phyloP scores from a whole-genome alignment of 2,797 vertebrate species.

The Malacoctenus gilli region DNA sequence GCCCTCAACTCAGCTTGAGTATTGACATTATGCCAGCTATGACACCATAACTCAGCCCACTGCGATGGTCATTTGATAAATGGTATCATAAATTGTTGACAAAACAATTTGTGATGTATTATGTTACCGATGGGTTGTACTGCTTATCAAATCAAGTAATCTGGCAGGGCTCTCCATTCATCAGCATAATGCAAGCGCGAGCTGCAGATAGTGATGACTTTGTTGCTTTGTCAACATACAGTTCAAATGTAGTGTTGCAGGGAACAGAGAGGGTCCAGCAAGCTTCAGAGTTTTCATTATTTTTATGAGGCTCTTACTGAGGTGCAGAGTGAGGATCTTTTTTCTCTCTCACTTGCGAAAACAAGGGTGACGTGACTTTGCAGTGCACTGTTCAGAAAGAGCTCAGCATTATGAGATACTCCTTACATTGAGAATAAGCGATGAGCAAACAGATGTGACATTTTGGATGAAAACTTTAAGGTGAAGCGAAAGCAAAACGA shows the following conservation, averaged over 20 bases:
- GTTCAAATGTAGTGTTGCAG: slow-evolving; percentile 63
- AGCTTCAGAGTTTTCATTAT: slow-evolving; percentile 51
- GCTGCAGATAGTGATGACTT: slow-evolving; percentile 77
- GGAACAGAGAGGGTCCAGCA: slow-evolving; percentile 48
- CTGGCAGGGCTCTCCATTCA: slow-evolving; percentile 82
- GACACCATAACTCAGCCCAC: slow-evolving; percentile 86
- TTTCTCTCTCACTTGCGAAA: slow-evolving; percentile 21
- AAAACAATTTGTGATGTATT: slow-evolving; percentile 90
- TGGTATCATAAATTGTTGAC: slow-evolving; percentile 88
- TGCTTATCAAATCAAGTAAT: slow-evolving; percentile 89
- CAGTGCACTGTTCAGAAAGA: slow-evolving; percentile 32
- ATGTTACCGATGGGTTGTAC: slow-evolving; percentile 85
- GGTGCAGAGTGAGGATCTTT: slow-evolving; percentile 32
- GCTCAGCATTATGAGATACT: slow-evolving; percentile 25
- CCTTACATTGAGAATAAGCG: slow-evolving; percentile 21
- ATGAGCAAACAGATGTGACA: slow-evolving; percentile 20
- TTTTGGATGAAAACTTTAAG: slow-evolving; percentile 12
- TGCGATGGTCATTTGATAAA: slow-evolving; percentile 87
- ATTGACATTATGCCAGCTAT: slow-evolving; percentile 87
- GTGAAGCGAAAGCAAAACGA: slow-evolving; percentile 9
- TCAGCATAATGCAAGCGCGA: slow-evolving; percentile 79
- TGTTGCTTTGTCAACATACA: slow-evolving; percentile 71
- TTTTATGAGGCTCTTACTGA: slow-evolving; percentile 53
- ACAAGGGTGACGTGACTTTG: slow-evolving; percentile 14
- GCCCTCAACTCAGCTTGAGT: slow-evolving; percentile 82